Conservation (phyloP, 2,113 vertebrate genomes). For the Corythaeola cristata region DNA sequence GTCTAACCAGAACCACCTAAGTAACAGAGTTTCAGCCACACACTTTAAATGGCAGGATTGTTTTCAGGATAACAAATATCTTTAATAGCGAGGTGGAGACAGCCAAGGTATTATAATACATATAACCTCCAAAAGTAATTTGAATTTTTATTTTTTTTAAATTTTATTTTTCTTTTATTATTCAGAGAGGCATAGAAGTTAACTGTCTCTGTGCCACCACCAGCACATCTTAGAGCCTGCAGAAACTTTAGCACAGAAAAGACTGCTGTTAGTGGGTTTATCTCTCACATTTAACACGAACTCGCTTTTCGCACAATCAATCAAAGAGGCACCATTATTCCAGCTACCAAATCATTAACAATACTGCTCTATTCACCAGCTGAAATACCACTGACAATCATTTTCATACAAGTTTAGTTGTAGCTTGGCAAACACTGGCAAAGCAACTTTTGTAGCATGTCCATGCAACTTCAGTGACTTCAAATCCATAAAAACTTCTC, state of each 20-base stretch:
- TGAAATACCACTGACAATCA: not conserved
- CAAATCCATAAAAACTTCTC: not conserved
- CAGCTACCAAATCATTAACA: not conserved
- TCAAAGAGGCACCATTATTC: not conserved
- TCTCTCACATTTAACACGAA: not conserved
- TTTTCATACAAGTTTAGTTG: not conserved
- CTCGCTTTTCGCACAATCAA: not conserved
- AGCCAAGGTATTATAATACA: not conserved
- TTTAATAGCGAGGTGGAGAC: not conserved
- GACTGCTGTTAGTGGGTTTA: not conserved
- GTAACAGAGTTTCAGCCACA: not conserved
- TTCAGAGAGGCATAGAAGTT: not conserved
- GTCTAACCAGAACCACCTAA: not conserved
- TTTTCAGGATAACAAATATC: not conserved
- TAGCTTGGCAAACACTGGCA: not conserved
- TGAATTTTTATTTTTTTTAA: not conserved
- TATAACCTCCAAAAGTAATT: not conserved
- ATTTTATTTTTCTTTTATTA: not conserved
- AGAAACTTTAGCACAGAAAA: not conserved
- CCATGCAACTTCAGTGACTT: not conserved
- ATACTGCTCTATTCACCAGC: not conserved
- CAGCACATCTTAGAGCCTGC: not conserved
- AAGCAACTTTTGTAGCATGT: not conserved
- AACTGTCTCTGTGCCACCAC: not conserved
- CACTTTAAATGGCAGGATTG: not conserved